Evolutionary conservation across 92 coral and sea anemone species (phyloP), one percentile per base, ranked within the genome.

Genomic region (Chrysogorgia sp.): DNA sequence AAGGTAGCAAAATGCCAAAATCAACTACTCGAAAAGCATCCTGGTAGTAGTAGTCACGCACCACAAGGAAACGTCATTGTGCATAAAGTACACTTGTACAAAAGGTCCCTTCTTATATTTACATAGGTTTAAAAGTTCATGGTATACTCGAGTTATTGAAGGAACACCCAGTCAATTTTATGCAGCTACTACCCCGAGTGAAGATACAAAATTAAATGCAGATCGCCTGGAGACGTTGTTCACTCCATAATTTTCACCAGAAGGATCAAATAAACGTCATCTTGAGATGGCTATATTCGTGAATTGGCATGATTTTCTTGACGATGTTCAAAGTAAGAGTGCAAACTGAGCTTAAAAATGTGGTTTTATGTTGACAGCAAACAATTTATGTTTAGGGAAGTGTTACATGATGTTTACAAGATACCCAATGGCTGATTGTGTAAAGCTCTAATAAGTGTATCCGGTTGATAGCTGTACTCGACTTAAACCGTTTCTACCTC

Each of bases 291-390:
- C 40, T 21, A 61, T 61, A 24, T 21, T 61, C 35, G 34, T 60
- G 67, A 14, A 60, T 40, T 60, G 68, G 68, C 34, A 29, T 12
- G 68, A 61, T 23, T 61, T 24, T 10, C 40, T 61, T 2, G 35
- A 61, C 15, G 68, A 61, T 61, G 68, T 29, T 24, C 25, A 61
- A 61, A 29, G 68, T 61, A 29, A 61, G 56, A n/a, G n/a, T n/a
- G n/a, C n/a, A n/a, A n/a, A n/a, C n/a, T n/a, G n/a, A n/a, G n/a
- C n/a, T n/a, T n/a, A n/a, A n/a, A n/a, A n/a, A n/a, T n/a, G n/a
- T n/a, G n/a, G n/a, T n/a, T n/a, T n/a, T n/a, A n/a, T n/a, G n/a
- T n/a, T n/a, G n/a, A n/a, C n/a, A n/a, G n/a, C n/a, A n/a, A n/a
- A n/a, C n/a, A n/a, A n/a, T n/a, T n/a, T n/a, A n/a, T n/a, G n/a